Conservation (phyloP, 2,797 vertebrate species). For the Heliangelus exortis region DNA sequence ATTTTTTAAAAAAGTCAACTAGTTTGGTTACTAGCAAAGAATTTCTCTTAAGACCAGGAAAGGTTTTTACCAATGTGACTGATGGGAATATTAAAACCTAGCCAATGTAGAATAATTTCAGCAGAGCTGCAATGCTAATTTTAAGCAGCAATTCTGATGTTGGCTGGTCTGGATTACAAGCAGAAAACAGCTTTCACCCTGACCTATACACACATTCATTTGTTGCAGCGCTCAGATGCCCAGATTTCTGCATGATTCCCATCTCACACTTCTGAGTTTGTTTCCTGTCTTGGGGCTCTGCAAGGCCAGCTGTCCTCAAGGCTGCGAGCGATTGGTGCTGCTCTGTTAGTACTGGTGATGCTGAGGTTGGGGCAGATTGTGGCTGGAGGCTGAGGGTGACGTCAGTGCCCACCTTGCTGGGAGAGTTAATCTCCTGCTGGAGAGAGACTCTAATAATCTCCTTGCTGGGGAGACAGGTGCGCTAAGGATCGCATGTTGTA, state of each 20-base stretch:
- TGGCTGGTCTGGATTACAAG: background rate
- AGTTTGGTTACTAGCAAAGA: background rate
- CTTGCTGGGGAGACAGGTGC: slow-evolving; percentile 73
- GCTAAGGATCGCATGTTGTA: slow-evolving; percentile 55
- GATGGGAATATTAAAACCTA: background rate
- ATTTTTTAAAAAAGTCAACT: background rate
- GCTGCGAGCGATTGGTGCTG: background rate
- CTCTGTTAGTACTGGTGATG: slow-evolving; percentile 36
- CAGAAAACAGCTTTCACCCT: slow-evolving; percentile 22
- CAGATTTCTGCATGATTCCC: background rate
- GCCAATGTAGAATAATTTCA: background rate
- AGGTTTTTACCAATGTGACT: background rate
- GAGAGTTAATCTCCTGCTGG: slow-evolving; percentile 79
- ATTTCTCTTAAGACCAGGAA: background rate
- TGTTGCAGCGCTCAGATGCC: background rate
- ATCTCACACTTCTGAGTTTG: background rate
- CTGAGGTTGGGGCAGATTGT: slow-evolving; percentile 71
- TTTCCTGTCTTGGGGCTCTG: slow-evolving; percentile 12
- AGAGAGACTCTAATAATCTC: slow-evolving; percentile 74
- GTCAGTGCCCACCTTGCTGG: slow-evolving; percentile 79
- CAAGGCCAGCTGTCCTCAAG: slow-evolving; percentile 9
- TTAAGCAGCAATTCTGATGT: background rate
- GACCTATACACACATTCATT: background rate
- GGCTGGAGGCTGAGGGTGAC: slow-evolving; percentile 79
- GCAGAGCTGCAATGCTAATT: background rate